Conservation (phyloP, 2,888 invertebrate genomes). For the Agonopterix subpropinquella region DNA sequence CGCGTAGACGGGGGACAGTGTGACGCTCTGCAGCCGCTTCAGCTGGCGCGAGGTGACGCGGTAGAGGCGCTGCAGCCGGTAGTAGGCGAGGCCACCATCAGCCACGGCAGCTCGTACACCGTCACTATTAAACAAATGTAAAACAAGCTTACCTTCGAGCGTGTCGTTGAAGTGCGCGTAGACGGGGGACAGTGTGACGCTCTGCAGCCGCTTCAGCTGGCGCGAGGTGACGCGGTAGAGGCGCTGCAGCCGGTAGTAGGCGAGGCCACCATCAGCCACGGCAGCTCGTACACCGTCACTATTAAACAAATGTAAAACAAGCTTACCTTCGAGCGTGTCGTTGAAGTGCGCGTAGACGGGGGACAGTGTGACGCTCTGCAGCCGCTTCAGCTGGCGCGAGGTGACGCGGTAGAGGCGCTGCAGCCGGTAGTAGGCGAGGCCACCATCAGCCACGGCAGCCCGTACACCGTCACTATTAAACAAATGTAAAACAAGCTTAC, state of each 20-base stretch:
- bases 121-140: constrained; percentile 79
- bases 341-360: constrained; percentile 95
- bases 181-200: constrained; percentile 91
- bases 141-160: constrained; percentile 77
- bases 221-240: constrained; percentile 90
- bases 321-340: constrained; percentile 87
- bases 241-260: constrained; percentile 91
- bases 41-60: constrained; percentile 92
- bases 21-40: constrained; percentile 90
- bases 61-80: constrained; percentile 89
- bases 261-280: constrained; percentile 90
- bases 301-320: constrained; percentile 49
- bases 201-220: constrained; percentile 91
- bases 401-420: constrained; percentile 90
- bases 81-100: constrained; percentile 89
- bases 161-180: constrained; percentile 96
- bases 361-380: constrained; percentile 91
- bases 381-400: constrained; percentile 91
- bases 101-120: constrained; percentile 94
- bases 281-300: constrained; percentile 92
- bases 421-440: constrained; percentile 90
- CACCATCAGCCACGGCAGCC: constrained; percentile 92
- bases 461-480: constrained; percentile 89
- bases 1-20: constrained; percentile 93
- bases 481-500: constrained; percentile 32